Conservation (phyloP, 2,888 invertebrate species). For the Tinea pellionella region DNA sequence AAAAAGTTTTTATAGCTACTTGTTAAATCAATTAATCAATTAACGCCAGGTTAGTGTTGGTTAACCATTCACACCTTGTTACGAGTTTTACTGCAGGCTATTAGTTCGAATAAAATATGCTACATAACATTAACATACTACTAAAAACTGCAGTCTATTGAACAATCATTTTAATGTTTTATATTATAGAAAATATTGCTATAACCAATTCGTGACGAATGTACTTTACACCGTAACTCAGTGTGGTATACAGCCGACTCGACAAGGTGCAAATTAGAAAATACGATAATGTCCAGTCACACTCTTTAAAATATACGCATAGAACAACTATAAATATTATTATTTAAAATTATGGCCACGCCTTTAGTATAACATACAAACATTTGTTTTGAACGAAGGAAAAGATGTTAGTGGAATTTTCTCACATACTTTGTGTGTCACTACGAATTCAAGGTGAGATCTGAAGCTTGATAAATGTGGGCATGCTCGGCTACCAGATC, state of each 20-base stretch:
- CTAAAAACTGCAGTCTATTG: neutral
- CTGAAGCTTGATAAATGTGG: constrained; percentile 30
- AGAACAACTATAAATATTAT: neutral
- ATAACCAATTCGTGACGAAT: constrained; percentile 3
- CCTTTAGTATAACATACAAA: neutral
- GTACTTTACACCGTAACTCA: neutral
- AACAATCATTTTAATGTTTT: too few relatives aligned
- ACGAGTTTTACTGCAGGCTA: neutral
- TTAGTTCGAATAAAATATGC: neutral
- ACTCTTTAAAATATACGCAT: constrained; percentile 7
- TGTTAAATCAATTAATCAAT: constrained; percentile 11
- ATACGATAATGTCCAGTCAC: constrained; percentile 18
- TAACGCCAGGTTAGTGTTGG: neutral
- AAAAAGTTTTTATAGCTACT: constrained; percentile 1
- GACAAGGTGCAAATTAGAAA: constrained; percentile 26
- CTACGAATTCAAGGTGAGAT: constrained; percentile 48
- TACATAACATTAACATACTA: neutral
- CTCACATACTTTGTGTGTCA: constrained; percentile 40
- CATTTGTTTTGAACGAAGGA: neutral
- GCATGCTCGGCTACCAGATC: constrained; percentile 20
- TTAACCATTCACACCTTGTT: constrained; percentile 10
- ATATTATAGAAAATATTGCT: neutral
- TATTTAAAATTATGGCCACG: neutral
- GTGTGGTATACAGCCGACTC: constrained; percentile 10
- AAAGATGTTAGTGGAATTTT: constrained; percentile 27